These are phyloP conservation scores for Drosophila lutescens DNA, from an alignment of 2,888 invertebrate species.

Conservation along the genomic window DNA sequence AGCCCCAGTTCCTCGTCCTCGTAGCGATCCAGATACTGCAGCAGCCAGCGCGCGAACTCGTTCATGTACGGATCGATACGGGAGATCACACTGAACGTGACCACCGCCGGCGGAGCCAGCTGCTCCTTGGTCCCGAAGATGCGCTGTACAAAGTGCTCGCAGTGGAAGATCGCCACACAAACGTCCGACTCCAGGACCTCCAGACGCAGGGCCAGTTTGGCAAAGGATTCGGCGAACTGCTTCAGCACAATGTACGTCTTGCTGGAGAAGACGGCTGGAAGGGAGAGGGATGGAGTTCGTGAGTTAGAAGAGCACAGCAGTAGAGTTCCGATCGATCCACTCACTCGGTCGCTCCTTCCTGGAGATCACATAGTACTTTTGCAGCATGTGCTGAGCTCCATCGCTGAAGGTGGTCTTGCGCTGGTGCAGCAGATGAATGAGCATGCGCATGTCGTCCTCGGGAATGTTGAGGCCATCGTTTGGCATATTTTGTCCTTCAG, in stretches of 20 bases:
- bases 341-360: slow-evolving; percentile 83
- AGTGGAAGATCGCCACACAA: slow-evolving; percentile 78
- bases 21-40: slow-evolving; percentile 67
- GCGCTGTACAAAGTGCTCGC: slow-evolving; percentile 78
- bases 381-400: slow-evolving; percentile 83
- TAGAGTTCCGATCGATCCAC: not conserved
- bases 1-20: slow-evolving; percentile 29
- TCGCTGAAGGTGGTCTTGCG: slow-evolving; percentile 63
- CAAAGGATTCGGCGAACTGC: slow-evolving; percentile 83
- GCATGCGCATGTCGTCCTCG: slow-evolving; percentile 75
- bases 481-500: slow-evolving; percentile 43
- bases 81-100: slow-evolving; percentile 67
- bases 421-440: slow-evolving; percentile 71
- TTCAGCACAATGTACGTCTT: slow-evolving; percentile 78
- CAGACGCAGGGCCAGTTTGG: slow-evolving; percentile 80
- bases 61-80: slow-evolving; percentile 77
- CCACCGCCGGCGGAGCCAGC: slow-evolving; percentile 69
- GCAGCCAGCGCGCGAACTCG: slow-evolving; percentile 78
- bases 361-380: slow-evolving; percentile 85
- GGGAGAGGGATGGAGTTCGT: not conserved
- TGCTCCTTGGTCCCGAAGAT: slow-evolving; percentile 69
- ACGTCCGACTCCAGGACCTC: slow-evolving; percentile 80
- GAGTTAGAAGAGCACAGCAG: slow-evolving; percentile 7
- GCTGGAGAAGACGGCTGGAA: slow-evolving; percentile 79
- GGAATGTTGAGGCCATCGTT: slow-evolving; percentile 75